phyloP scores from a whole-genome alignment of 2,797 vertebrate species.

The Poecilia wingei region DNA sequence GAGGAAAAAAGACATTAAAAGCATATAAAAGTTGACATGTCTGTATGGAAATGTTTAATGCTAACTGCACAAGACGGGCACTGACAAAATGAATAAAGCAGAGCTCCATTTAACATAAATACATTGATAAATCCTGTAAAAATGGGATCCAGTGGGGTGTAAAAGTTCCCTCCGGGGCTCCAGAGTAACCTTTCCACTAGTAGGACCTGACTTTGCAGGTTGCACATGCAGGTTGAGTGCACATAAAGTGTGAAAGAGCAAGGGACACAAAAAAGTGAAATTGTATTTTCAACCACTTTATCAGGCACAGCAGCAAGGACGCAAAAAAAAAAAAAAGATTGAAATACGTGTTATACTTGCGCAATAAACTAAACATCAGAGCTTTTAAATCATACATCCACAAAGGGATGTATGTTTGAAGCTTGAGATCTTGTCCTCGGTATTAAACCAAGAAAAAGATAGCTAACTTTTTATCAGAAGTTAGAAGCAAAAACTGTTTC shows the following conservation, averaged over 20 bases:
- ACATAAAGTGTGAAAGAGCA: background rate
- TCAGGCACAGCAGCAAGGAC: background rate
- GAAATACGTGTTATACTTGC: background rate
- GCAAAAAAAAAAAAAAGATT: background rate
- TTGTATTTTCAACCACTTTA: background rate
- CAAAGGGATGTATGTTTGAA: background rate
- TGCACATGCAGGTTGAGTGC: background rate
- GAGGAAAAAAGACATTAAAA: slow-evolving; percentile 26
- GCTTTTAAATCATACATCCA: background rate
- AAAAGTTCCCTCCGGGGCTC: background rate
- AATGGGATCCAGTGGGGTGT: background rate
- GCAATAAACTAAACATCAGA: background rate
- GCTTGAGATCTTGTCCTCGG: background rate
- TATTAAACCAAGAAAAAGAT: background rate
- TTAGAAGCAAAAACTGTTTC: background rate
- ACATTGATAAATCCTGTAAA: background rate
- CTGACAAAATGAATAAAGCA: slow-evolving; percentile 40
- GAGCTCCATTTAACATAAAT: slow-evolving; percentile 1
- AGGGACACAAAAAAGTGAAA: background rate
- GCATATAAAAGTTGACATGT: slow-evolving; percentile 54
- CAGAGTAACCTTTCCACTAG: background rate
- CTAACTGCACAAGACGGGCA: slow-evolving; percentile 46
- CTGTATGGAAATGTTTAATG: slow-evolving; percentile 42
- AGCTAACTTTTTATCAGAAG: background rate
- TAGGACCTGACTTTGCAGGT: background rate